Evolutionary conservation across 2,797 vertebrate species (phyloP).

Genomic region (Acipenser ruthenus): DNA sequence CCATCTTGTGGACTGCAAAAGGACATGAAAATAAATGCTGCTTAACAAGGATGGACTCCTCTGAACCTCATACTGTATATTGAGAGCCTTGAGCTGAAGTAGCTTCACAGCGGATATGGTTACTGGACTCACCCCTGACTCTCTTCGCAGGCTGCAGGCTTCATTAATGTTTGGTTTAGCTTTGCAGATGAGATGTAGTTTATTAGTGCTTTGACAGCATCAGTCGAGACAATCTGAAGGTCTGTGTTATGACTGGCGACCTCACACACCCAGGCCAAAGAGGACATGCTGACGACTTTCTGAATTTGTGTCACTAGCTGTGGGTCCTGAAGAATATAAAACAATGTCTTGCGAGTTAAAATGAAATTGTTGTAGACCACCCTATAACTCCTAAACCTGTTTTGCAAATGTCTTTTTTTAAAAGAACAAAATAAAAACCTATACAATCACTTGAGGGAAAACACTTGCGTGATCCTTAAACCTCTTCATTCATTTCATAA

Average conservation of each 20-base stretch:
- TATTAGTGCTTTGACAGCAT: constrained; percentile 47
- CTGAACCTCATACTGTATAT: too few relatives aligned
- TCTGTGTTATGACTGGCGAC: constrained; percentile 38
- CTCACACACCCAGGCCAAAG: constrained; percentile 64
- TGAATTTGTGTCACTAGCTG: constrained; percentile 65
- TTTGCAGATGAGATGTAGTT: constrained; percentile 50
- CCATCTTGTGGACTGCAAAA: constrained; percentile 54
- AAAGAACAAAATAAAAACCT: too few relatives aligned
- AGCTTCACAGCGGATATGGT: neutral
- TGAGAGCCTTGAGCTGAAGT: neutral
- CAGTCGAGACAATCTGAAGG: constrained; percentile 37
- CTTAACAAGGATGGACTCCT: neutral
- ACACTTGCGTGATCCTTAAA: too few relatives aligned
- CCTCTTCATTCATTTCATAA: too few relatives aligned
- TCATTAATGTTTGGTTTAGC: constrained; percentile 62
- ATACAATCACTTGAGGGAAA: too few relatives aligned
- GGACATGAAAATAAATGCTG: constrained; percentile 17
- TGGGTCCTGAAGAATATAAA: constrained; percentile 50
- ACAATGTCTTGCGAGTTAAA: neutral
- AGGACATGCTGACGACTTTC: constrained; percentile 65
- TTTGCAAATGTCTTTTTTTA: too few relatives aligned
- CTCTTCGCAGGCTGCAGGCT: constrained; percentile 51
- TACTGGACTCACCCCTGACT: constrained; percentile 38
- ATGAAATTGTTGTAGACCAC: too few relatives aligned
- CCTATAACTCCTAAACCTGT: too few relatives aligned